phyloP scores from a whole-genome alignment of 1,140 invertebrate genomes.

The Drosophila sturtevanti region DNA sequence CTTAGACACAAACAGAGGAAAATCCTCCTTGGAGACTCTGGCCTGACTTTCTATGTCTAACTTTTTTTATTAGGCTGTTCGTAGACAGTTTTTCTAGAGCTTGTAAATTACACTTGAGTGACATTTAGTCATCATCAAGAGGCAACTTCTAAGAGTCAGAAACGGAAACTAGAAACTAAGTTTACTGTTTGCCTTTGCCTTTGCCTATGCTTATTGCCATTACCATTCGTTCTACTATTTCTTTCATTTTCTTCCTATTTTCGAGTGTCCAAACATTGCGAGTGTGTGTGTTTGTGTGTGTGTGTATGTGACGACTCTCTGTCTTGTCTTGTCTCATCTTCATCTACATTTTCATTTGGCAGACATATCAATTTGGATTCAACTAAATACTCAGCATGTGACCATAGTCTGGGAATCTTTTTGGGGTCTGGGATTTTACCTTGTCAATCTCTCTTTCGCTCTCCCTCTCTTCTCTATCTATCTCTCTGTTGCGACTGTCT shows the following conservation, averaged over 20 bases:
- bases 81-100: slow-evolving; percentile 49
- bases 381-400: slow-evolving; percentile 65
- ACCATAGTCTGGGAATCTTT: slow-evolving; percentile 21
- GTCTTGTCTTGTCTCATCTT: slow-evolving; percentile 20
- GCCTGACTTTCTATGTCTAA: not conserved
- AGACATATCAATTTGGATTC: slow-evolving; percentile 73
- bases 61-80: slow-evolving; percentile 19
- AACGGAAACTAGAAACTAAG: not conserved
- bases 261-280: not conserved
- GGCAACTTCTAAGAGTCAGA: slow-evolving; percentile 3
- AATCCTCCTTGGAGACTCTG: too few species aligned
- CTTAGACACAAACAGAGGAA: too few species aligned
- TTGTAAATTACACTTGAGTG: slow-evolving; percentile 63
- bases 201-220: not conserved
- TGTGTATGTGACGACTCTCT: slow-evolving; percentile 10
- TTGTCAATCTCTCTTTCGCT: slow-evolving; percentile 18
- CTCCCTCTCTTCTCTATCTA: not conserved
- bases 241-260: not conserved
- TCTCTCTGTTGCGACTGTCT: not conserved
- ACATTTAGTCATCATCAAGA: slow-evolving; percentile 56
- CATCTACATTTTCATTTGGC: slow-evolving; percentile 36
- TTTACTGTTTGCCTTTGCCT: too few species aligned
- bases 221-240: slow-evolving; percentile 6
- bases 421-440: slow-evolving; percentile 36
- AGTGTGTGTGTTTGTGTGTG: slow-evolving; percentile 7